Evolutionary conservation across 2,888 invertebrate species (phyloP), one percentile per base, ranked within the genome.

Genomic region (Dicycla oo): DNA sequence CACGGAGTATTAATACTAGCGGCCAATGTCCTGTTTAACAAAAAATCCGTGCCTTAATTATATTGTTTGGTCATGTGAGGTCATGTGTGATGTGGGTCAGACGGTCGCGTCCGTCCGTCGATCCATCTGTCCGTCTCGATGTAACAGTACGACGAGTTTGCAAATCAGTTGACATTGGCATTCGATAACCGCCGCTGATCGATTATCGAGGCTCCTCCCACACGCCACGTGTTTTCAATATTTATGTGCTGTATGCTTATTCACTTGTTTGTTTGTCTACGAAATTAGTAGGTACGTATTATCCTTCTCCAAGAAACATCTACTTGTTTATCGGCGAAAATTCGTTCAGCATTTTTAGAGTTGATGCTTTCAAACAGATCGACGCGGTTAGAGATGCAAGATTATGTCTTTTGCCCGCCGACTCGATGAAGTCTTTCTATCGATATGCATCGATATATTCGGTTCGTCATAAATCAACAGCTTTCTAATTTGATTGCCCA

Each of bases 161-260:
- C 93, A 93, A 94, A 94, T 94, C 87, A 93, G 89, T 89, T 92
- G 93, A 92, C 93, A 94, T 94, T 94, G 94, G 92, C 93, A 95
- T 94, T 94, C 94, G 91, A 88, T 87, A 86, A 84, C 79, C 58
- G 74, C 81, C 74, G 76, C 82, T 66, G 83, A 74, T 75, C 81
- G 73, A 83, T 66, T 82, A 74, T 75, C 81, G 73, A 83, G 83
- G 73, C 78, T 81, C 77, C 80, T 74, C 86, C 82, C 51, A 79
- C 83, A 69, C 34, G 38, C 75, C 81, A 79, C 81, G 81, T 81
- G 81, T 61, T 71, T 60, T 30, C 79, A 82, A 80, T 80, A 80
- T 82, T 78, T 70, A 82, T 78, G 53, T 67, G 53, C 23, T 53
- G 10, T 53, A 7, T 57, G 45, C 26, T 60, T 45, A 69, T 62